Conservation (phyloP, 2,888 invertebrate genomes). For the Pegoplata infirma region DNA sequence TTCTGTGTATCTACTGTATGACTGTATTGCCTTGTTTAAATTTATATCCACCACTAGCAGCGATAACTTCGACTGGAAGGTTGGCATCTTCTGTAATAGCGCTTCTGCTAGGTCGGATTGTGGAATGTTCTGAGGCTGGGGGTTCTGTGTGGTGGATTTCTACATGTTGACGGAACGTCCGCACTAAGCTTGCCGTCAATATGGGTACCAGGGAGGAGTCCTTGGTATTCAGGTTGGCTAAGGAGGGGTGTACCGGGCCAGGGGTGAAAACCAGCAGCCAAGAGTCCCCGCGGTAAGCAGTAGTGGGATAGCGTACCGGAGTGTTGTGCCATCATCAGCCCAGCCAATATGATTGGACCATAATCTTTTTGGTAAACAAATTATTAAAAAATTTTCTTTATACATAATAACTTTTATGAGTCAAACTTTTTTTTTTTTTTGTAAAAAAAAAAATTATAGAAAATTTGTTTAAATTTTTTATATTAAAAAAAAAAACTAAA, state of each 20-base stretch:
- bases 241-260: constrained; percentile 99
- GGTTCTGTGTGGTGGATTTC: constrained; percentile 38
- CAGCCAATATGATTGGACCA: constrained; percentile 87
- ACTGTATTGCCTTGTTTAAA: no score
- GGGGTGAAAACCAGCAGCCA: constrained; percentile 82
- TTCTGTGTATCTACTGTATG: no score
- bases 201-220: constrained; percentile 94
- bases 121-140: constrained; percentile 38
- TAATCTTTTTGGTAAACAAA: constrained; percentile 85
- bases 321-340: constrained; percentile 93
- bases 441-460: no score
- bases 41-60: no score
- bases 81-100: constrained; percentile 99
- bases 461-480: no score
- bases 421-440: no score
- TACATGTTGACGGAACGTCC: constrained; percentile 93
- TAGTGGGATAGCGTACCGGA: constrained; percentile 97
- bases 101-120: constrained; percentile 94
- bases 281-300: constrained; percentile 82
- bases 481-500: no score
- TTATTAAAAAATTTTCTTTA: no score
- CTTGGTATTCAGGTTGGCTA: constrained; percentile 91
- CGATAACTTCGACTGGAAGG: no score
- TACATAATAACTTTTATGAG: no score
- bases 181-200: constrained; percentile 98